Evolutionary conservation across 2,113 vertebrate species (phyloP).

Genomic region (Labeo catla): DNA sequence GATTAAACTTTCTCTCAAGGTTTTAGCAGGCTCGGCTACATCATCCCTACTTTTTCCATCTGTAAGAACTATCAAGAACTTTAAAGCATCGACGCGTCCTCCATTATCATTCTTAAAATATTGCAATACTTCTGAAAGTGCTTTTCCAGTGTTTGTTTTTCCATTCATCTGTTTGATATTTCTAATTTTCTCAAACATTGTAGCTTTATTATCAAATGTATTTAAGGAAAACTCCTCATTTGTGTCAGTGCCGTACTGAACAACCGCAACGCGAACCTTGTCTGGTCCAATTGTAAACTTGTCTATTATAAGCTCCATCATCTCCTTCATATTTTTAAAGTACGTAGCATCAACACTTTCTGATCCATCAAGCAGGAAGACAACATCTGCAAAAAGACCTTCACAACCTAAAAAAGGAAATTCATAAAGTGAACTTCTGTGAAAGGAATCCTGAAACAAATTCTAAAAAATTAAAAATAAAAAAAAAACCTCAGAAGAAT

Average conservation of each 20-base stretch:
- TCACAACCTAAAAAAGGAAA: slow-evolving; percentile 74
- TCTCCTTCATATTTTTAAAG: slow-evolving; percentile 79
- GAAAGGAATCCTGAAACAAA: not conserved
- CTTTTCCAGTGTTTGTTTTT: slow-evolving; percentile 75
- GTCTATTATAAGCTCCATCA: slow-evolving; percentile 74
- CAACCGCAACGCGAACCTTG: slow-evolving; percentile 76
- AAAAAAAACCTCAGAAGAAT: no score
- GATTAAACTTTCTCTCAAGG: slow-evolving; percentile 75
- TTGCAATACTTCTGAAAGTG: slow-evolving; percentile 67
- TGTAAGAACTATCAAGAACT: slow-evolving; percentile 82
- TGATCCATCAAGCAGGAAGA: slow-evolving; percentile 85
- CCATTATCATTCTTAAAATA: slow-evolving; percentile 73
- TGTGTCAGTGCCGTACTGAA: slow-evolving; percentile 77
- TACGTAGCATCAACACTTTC: slow-evolving; percentile 72
- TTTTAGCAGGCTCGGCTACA: slow-evolving; percentile 71
- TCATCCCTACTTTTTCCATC: slow-evolving; percentile 79
- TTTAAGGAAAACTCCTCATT: slow-evolving; percentile 75
- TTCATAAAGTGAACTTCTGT: not conserved
- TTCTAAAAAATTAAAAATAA: no score
- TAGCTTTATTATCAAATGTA: slow-evolving; percentile 56
- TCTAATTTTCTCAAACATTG: slow-evolving; percentile 64
- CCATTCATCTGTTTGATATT: slow-evolving; percentile 71
- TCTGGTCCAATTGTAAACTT: slow-evolving; percentile 67
- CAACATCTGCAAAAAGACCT: slow-evolving; percentile 75
- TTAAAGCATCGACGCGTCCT: slow-evolving; percentile 71